These are phyloP conservation scores for Eupithecia subfuscata DNA, from an alignment of 2,888 invertebrate genomes.

Conservation along the genomic window DNA sequence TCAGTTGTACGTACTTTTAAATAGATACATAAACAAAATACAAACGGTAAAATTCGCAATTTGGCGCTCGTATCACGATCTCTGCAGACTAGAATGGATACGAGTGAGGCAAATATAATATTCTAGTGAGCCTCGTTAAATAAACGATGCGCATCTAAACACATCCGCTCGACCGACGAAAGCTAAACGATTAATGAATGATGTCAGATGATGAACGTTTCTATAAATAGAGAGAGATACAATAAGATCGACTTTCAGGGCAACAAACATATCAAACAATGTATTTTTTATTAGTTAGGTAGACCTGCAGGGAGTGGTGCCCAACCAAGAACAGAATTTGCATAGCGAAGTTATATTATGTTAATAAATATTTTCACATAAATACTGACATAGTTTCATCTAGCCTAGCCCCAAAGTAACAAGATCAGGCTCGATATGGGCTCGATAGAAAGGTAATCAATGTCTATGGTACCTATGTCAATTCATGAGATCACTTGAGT, in stretches of 20 bases:
- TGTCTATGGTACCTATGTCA: too few relatives aligned
- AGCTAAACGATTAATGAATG: conserved; percentile 20
- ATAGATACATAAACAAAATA: too few relatives aligned
- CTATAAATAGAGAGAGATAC: conserved; percentile 37
- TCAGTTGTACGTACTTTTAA: too few relatives aligned
- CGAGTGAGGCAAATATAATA: not conserved
- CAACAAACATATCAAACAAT: conserved; percentile 2
- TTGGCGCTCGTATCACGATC: too few relatives aligned
- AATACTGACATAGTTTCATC: too few relatives aligned
- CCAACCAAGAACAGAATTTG: not conserved
- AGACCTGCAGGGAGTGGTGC: not conserved
- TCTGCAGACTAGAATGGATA: too few relatives aligned
- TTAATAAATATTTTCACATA: too few relatives aligned
- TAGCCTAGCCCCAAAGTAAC: too few relatives aligned
- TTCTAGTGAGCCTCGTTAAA: conserved; percentile 11
- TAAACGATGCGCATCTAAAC: conserved; percentile 19
- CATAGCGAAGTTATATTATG: not conserved
- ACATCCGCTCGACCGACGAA: conserved; percentile 19
- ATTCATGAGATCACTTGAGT: too few relatives aligned
- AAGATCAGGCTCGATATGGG: too few relatives aligned
- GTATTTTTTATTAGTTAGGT: not conserved
- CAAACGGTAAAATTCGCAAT: too few relatives aligned
- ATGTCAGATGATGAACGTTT: conserved; percentile 33
- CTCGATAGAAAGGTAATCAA: too few relatives aligned
- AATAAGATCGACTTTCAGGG: conserved; percentile 45